Evolutionary conservation across 1,140 invertebrate species (phyloP).

Genomic region (Conus betulinus): DNA sequence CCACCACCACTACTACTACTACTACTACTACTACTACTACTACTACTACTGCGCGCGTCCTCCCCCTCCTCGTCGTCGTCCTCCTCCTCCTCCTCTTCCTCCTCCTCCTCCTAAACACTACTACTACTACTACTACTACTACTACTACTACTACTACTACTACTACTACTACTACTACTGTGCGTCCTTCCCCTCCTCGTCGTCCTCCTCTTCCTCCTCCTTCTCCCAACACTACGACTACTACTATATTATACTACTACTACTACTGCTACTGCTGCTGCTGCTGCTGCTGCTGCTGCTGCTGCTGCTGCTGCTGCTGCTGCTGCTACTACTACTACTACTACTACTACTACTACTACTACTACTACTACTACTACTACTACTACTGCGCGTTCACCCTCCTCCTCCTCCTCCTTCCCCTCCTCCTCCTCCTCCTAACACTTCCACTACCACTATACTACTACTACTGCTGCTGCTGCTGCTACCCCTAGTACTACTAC

Average conservation of each 20-base stretch:
- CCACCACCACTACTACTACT: too few species aligned
- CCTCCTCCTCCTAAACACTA: too few species aligned
- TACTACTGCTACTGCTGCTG: too few species aligned
- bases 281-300: constrained; percentile 37
- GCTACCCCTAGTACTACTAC: too few species aligned
- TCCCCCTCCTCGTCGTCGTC: constrained; percentile 3
- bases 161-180: neutral
- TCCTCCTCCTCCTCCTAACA: neutral
- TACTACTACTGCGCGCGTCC: constrained; percentile 34
- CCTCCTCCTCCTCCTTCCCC: neutral
- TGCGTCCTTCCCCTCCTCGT: neutral
- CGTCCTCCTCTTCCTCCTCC: neutral
- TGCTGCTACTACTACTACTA: constrained; percentile 44
- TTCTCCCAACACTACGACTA: too few species aligned
- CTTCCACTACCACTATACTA: constrained; percentile 4
- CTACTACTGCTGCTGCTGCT: neutral
- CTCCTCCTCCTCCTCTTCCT: neutral
- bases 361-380: constrained; percentile 41
- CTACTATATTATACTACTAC: too few species aligned
- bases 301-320: constrained; percentile 34
- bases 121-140: constrained; percentile 45
- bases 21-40: constrained; percentile 31
- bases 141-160: constrained; percentile 43
- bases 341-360: constrained; percentile 42
- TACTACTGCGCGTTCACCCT: too few species aligned